Conservation (phyloP, 2,797 vertebrate genomes). For the Coracias cyanogaster region DNA sequence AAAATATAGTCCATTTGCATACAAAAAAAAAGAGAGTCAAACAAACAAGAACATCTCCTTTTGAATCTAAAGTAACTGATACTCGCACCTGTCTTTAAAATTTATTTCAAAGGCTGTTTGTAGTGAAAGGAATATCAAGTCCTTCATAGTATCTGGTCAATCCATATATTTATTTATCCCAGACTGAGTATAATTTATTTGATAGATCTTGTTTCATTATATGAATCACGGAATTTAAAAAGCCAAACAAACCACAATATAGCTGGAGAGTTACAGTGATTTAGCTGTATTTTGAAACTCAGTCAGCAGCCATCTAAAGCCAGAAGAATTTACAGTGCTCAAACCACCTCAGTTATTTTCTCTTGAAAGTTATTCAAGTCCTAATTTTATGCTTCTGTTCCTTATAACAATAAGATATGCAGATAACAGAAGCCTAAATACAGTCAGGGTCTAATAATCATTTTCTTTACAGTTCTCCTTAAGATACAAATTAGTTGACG, state of each 20-base stretch:
- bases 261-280: neutral
- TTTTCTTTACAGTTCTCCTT: neutral
- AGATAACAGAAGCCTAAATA: neutral
- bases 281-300: neutral
- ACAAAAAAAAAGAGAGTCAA: neutral
- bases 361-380: neutral
- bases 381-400: neutral
- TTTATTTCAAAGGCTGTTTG: neutral
- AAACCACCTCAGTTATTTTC: neutral
- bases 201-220: neutral
- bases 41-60: neutral
- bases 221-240: neutral
- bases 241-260: neutral
- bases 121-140: neutral
- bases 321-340: neutral
- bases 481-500: neutral
- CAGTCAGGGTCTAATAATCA: neutral
- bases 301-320: neutral
- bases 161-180: neutral
- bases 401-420: neutral
- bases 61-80: neutral
- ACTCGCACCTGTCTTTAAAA: neutral
- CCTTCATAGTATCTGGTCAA: neutral
- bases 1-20: conserved; percentile 39
- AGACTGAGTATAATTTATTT: neutral